Conservation (phyloP, 2,888 invertebrate species). For the Ischnus inquisitorius region DNA sequence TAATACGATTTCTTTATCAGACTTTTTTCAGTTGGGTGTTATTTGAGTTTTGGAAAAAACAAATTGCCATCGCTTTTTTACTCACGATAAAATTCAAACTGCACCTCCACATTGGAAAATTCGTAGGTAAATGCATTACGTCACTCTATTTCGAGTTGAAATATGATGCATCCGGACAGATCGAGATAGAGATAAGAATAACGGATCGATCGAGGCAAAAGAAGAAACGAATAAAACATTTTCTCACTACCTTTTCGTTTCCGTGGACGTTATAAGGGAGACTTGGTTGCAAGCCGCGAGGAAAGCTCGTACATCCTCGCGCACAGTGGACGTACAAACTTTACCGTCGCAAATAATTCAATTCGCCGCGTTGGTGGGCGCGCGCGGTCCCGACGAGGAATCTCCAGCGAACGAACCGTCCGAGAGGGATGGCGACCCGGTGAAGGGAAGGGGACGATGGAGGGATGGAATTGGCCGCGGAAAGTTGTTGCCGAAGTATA, state of each 20-base stretch:
- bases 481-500: conserved; percentile 56
- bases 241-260: conserved; percentile 12
- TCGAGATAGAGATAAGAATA: conserved; percentile 2
- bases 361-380: conserved; percentile 61
- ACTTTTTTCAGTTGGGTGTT: too few species aligned
- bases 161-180: not conserved
- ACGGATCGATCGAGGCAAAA: conserved; percentile 13
- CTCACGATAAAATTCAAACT: not conserved
- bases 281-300: conserved; percentile 9
- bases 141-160: not conserved
- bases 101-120: too few species aligned
- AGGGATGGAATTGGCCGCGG: conserved; percentile 52
- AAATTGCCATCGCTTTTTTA: too few species aligned
- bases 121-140: not conserved
- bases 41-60: not conserved
- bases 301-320: conserved; percentile 48
- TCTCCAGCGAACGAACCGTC: conserved; percentile 30
- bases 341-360: conserved; percentile 75
- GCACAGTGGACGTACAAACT: conserved; percentile 61
- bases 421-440: not conserved
- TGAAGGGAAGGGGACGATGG: conserved; percentile 42
- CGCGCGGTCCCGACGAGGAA: conserved; percentile 57
- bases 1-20: too few species aligned
- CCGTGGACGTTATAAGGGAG: not conserved
- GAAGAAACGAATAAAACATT: not conserved